Conservation (phyloP, 1,140 invertebrate genomes). For the Pachyrhynchus sulphureomaculatus region DNA sequence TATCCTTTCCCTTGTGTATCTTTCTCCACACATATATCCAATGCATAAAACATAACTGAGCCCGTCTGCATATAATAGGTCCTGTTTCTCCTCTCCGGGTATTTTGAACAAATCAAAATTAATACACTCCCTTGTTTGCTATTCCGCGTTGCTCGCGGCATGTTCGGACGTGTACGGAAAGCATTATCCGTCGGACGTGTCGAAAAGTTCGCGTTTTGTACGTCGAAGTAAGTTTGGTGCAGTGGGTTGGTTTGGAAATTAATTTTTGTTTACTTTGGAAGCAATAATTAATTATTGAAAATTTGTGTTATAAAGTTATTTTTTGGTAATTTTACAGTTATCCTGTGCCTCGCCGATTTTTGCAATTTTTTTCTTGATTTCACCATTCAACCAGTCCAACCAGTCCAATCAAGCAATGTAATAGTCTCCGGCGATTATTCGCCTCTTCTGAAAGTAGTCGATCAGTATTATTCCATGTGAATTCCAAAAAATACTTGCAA, state of each 20-base stretch:
- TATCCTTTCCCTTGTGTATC: too few relatives aligned
- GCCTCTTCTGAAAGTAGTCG: too few relatives aligned
- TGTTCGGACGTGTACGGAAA: slow-evolving; percentile 23
- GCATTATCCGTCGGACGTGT: slow-evolving; percentile 12
- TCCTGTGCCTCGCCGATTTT: too few relatives aligned
- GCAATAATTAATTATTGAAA: neutral
- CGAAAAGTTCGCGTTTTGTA: slow-evolving; percentile 18
- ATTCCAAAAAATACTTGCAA: too few relatives aligned
- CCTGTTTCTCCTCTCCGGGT: slow-evolving; percentile 14
- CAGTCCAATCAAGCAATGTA: too few relatives aligned
- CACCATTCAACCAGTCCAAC: too few relatives aligned
- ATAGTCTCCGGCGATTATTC: too few relatives aligned
- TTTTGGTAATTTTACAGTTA: too few relatives aligned
- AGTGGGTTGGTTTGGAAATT: slow-evolving; percentile 6
- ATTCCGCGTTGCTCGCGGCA: slow-evolving; percentile 15
- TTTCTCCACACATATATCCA: too few relatives aligned
- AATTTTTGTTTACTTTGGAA: neutral
- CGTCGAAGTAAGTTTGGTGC: neutral
- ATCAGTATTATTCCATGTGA: too few relatives aligned
- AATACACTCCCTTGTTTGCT: slow-evolving; percentile 28
- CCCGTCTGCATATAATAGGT: slow-evolving; percentile 12
- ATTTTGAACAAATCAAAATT: slow-evolving; percentile 31
- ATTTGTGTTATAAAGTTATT: neutral
- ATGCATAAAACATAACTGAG: slow-evolving; percentile 10
- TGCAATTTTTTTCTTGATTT: too few relatives aligned